Percentiles rank a stretch among this genome's conserved stretches.
Conservation (phyloP, 1,140 invertebrate genomes). For the Brachionus sp. region DNA sequence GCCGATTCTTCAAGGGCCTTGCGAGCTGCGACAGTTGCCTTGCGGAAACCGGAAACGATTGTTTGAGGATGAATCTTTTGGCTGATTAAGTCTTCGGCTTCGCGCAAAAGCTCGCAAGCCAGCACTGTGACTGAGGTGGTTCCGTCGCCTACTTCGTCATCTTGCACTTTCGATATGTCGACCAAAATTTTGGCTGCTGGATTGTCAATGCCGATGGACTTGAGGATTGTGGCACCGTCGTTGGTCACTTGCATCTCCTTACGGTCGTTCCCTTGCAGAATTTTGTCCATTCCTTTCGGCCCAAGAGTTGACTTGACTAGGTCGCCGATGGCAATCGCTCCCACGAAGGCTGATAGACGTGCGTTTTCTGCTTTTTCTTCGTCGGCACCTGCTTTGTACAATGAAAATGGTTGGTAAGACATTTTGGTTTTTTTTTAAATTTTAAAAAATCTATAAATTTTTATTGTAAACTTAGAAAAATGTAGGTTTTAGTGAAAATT, state of each 20-base stretch:
- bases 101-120: constrained; percentile 86
- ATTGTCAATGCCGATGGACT: constrained; percentile 94
- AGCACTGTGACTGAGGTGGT: constrained; percentile 97
- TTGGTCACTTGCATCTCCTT: constrained; percentile 91
- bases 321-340: constrained; percentile 96
- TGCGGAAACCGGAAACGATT: constrained; percentile 89
- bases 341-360: constrained; percentile 90
- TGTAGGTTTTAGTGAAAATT: not conserved
- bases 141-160: constrained; percentile 99
- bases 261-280: constrained; percentile 76
- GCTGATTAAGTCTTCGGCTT: constrained; percentile 87
- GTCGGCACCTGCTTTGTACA: constrained; percentile 89
- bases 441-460: not conserved
- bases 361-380: constrained; percentile 95
- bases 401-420: constrained; percentile 79
- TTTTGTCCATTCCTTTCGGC: constrained; percentile 99
- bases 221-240: constrained; percentile 97
- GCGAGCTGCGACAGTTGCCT: constrained; percentile 75
- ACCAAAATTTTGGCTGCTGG: constrained; percentile 97
- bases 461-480: not conserved
- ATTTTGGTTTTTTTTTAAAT: not conserved
- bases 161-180: constrained; percentile 94
- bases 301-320: constrained; percentile 95
- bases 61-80: constrained; percentile 97
- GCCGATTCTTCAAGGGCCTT: constrained; percentile 74